phyloP scores from a whole-genome alignment of 2,888 invertebrate genomes.

The Caenorhabditis macrosperma region DNA sequence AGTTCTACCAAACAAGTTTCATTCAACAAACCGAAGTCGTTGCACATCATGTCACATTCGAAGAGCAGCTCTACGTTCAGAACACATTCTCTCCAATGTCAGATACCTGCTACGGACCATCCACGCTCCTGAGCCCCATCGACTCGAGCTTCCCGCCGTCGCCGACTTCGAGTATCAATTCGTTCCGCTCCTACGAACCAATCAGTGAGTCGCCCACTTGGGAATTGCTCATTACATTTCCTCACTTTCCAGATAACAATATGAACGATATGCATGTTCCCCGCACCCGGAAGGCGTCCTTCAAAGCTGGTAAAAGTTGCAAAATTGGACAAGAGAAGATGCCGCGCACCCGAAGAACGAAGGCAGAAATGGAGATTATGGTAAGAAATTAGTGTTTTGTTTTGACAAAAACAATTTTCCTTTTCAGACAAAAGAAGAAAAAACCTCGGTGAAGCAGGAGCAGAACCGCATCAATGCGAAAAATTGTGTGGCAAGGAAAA shows the following conservation, averaged over 20 bases:
- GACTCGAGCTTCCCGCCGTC: background rate
- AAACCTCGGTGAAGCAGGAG: background rate
- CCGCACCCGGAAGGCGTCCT: constrained; percentile 2
- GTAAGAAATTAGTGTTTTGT: background rate
- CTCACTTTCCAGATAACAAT: background rate
- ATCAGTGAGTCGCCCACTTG: background rate
- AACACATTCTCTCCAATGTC: too few species aligned
- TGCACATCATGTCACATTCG: background rate
- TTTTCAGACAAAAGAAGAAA: constrained; percentile 7
- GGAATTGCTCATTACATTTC: background rate
- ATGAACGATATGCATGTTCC: background rate
- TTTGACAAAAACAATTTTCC: background rate
- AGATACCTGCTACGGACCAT: too few species aligned
- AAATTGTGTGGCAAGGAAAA: background rate
- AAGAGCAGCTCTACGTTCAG: background rate
- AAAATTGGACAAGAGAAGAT: background rate
- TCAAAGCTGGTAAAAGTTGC: constrained; percentile 4
- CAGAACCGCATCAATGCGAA: constrained; percentile 33
- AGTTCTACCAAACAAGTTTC: too few species aligned
- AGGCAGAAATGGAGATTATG: constrained; percentile 27
- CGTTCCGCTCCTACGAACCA: background rate
- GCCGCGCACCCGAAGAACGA: constrained; percentile 3
- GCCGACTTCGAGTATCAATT: background rate
- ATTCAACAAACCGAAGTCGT: background rate
- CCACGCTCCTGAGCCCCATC: background rate